Conservation (phyloP, 2,797 vertebrate genomes). For the Coregonus sp. region DNA sequence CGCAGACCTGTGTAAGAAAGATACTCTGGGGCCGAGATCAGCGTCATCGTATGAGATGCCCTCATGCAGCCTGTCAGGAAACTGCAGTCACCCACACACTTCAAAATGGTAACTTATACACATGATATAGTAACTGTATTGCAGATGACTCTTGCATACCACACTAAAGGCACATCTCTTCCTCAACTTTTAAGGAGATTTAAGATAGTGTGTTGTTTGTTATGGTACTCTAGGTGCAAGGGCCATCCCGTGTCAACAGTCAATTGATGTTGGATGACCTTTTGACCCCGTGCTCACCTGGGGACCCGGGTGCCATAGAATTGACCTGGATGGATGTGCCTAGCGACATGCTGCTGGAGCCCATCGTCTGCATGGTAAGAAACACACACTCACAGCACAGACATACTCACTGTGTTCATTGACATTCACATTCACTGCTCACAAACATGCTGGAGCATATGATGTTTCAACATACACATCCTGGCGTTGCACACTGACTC, state of each 20-base stretch:
- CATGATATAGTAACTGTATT: too few relatives aligned
- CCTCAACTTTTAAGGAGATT: too few relatives aligned
- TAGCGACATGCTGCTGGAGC: conserved; percentile 77
- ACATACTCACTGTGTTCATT: conserved; percentile 91
- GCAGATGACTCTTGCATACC: background rate
- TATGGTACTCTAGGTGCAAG: conserved; percentile 75
- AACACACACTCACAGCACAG: conserved; percentile 71
- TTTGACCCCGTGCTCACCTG: conserved; percentile 87
- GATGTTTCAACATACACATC: too few relatives aligned
- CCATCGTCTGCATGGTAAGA: too few relatives aligned
- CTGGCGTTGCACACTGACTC: too few relatives aligned
- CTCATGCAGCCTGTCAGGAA: conserved; percentile 96
- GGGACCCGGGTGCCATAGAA: conserved; percentile 86
- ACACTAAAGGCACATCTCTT: background rate
- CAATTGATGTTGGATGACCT: conserved; percentile 50
- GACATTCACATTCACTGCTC: conserved; percentile 41
- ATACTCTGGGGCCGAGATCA: too few relatives aligned
- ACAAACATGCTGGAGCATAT: background rate
- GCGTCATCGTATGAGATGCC: too few relatives aligned
- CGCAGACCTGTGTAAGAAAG: too few relatives aligned
- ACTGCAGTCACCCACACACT: conserved; percentile 96
- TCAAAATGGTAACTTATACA: conserved; percentile 84
- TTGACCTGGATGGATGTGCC: conserved; percentile 99
- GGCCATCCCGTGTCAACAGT: conserved; percentile 86
- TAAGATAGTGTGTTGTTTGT: background rate